Percentiles rank a stretch among this genome's conserved stretches.
Conservation (phyloP, 1,140 invertebrate genomes). For the Drosophila busckii region DNA sequence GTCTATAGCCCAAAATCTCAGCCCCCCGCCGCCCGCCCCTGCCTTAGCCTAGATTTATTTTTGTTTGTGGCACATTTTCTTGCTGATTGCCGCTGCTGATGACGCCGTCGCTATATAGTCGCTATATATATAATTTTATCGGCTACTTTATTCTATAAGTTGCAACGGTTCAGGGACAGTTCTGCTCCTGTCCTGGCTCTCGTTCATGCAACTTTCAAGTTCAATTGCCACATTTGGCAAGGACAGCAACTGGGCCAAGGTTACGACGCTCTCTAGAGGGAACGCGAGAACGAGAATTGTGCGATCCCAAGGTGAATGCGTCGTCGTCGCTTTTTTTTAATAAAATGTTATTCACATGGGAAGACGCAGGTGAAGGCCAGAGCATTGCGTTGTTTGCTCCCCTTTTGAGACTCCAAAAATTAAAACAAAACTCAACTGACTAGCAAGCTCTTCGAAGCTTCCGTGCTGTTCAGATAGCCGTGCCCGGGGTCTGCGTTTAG, state of each 20-base stretch:
- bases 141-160: no score
- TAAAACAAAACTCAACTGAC: no score
- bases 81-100: no score
- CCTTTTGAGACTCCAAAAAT: no score
- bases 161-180: constrained; percentile 66
- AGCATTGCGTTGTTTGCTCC: no score
- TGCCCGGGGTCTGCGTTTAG: no score
- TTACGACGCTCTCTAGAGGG: constrained; percentile 36
- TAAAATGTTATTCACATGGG: no score
- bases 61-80: constrained; percentile 48
- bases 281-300: constrained; percentile 35
- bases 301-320: constrained; percentile 22
- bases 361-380: no score
- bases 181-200: constrained; percentile 20
- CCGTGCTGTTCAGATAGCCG: no score
- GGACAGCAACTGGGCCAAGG: constrained; percentile 65
- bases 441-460: no score
- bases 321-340: no score
- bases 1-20: constrained; percentile 22
- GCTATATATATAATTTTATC: constrained; percentile 21
- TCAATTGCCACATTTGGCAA: constrained; percentile 60
- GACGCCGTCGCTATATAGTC: no score
- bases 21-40: background rate
- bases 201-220: constrained; percentile 72
- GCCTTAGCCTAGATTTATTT: constrained; percentile 50